Base-by-base conservation (phyloP, 2,797 vertebrate genomes). In the Pangasius larnaudii region DNA sequence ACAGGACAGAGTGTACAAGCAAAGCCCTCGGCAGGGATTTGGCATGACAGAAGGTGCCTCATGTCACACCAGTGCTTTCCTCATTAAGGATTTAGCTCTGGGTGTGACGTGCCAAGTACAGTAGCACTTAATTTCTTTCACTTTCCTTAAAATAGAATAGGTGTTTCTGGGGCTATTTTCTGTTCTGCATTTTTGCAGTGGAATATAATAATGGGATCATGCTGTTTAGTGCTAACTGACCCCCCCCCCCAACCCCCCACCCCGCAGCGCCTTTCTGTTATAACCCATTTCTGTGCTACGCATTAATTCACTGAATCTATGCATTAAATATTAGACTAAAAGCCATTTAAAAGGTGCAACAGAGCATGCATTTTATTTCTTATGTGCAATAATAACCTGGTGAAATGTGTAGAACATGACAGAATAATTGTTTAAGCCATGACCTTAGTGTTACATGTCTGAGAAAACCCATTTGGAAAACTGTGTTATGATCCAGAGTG, bases 41-140 rank as follows among this genome's bases (percentile, higher is more conserved):
- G 9, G 49, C n/a, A 72, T 74, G 36, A 85, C 59, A 61, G 67
- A 86, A 86, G 84, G 86, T 86, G 89, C 58, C 89, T 88, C 63
- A 83, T 90, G 87, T 90, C 88, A 83, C 90, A 86, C 90, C 78
- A 79, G 69, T 85, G 84, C 86, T 80, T 88, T 90, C 84, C 89
- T 90, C 91, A 90, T 90, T 90, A 90, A 86, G 59, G 18, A 82
- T 88, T 89, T 83, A 67, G 49, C 90, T 87, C 89, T 71, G 65
- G 88, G 87, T 82, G 86, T 83, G 56, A 75, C 30, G 56, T 42
- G 85, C 88, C 88, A 89, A 88, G 77, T 88, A 86, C 53, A 88
- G 24, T 24, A 19, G 63, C 65, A 63, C 75, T 42, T 86, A 72
- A 77, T 72, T 39, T 85, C 39, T 82, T 49, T 88, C 67, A 82